Evolutionary conservation across 2,888 invertebrate species (phyloP).

Genomic region (Bellardia pandia): DNA sequence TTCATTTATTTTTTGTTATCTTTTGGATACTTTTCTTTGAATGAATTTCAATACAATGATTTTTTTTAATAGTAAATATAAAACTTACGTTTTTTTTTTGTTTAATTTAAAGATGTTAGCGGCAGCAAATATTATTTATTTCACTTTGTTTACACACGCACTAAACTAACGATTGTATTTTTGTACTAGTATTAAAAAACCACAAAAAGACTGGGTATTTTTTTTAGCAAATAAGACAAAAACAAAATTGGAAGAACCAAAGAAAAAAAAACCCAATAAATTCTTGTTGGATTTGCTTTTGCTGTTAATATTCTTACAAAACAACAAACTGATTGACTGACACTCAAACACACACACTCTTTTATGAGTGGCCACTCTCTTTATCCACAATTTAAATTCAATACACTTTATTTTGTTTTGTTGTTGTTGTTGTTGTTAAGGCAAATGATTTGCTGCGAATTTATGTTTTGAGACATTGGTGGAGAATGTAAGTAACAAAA

Average conservation of each 20-base stretch:
- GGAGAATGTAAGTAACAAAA: constrained; percentile 16
- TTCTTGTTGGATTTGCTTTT: constrained; percentile 65
- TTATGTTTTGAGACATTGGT: neutral
- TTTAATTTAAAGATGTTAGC: neutral
- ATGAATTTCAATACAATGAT: constrained; percentile 16
- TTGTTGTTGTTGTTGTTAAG: constrained; percentile 38
- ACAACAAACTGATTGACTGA: neutral
- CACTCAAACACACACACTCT: neutral
- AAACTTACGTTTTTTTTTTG: constrained; percentile 42
- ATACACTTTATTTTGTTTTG: constrained; percentile 48
- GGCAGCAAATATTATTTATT: constrained; percentile 2
- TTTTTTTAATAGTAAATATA: neutral
- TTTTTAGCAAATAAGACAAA: constrained; percentile 26
- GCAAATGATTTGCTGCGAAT: neutral
- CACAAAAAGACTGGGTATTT: neutral
- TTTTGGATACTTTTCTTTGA: constrained; percentile 32
- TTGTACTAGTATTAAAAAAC: constrained; percentile 33
- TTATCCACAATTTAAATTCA: constrained; percentile 44
- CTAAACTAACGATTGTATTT: constrained; percentile 22
- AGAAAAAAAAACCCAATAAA: constrained; percentile 56
- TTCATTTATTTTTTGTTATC: constrained; percentile 30
- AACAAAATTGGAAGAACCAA: constrained; percentile 13
- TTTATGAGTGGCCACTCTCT: constrained; percentile 8
- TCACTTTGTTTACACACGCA: constrained; percentile 6
- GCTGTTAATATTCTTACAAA: constrained; percentile 34